These are phyloP conservation scores for Acrocyrtus sp. DNA, from an alignment of 2,888 invertebrate genomes.

Conservation along the genomic window DNA sequence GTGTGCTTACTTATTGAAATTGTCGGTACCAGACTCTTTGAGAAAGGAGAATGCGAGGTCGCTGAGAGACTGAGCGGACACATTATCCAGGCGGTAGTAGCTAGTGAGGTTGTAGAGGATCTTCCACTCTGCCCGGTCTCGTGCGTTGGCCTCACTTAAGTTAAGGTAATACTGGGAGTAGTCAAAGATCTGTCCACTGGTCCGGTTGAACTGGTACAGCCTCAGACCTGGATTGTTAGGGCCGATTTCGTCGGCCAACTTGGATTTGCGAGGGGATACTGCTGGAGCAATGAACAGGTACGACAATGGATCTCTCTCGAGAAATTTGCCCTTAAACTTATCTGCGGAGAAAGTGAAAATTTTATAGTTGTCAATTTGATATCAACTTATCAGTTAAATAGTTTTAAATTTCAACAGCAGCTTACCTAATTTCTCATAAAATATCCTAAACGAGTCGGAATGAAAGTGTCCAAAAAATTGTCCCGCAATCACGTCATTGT, in stretches of 20 bases:
- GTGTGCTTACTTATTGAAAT: slow-evolving; percentile 78
- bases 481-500: slow-evolving; percentile 84
- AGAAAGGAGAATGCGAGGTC: slow-evolving; percentile 81
- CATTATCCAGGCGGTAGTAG: slow-evolving; percentile 80
- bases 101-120: slow-evolving; percentile 87
- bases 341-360: slow-evolving; percentile 29
- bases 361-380: no score
- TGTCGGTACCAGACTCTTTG: slow-evolving; percentile 74
- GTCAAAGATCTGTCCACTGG: slow-evolving; percentile 88
- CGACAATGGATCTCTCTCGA: slow-evolving; percentile 77
- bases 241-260: slow-evolving; percentile 71
- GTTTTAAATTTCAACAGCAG: no score
- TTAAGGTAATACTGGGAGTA: slow-evolving; percentile 91
- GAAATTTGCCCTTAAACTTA: slow-evolving; percentile 63
- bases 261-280: slow-evolving; percentile 84
- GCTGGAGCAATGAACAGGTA: slow-evolving; percentile 89
- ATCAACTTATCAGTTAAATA: no score
- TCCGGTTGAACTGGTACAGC: slow-evolving; percentile 89
- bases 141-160: slow-evolving; percentile 70
- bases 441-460: slow-evolving; percentile 88
- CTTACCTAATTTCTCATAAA: slow-evolving; percentile 82
- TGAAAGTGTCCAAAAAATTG: slow-evolving; percentile 95
- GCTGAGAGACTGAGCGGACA: slow-evolving; percentile 81
- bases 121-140: slow-evolving; percentile 73
- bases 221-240: slow-evolving; percentile 73